phyloP scores from a whole-genome alignment of 2,113 vertebrate genomes.

The Alectura lathami region DNA sequence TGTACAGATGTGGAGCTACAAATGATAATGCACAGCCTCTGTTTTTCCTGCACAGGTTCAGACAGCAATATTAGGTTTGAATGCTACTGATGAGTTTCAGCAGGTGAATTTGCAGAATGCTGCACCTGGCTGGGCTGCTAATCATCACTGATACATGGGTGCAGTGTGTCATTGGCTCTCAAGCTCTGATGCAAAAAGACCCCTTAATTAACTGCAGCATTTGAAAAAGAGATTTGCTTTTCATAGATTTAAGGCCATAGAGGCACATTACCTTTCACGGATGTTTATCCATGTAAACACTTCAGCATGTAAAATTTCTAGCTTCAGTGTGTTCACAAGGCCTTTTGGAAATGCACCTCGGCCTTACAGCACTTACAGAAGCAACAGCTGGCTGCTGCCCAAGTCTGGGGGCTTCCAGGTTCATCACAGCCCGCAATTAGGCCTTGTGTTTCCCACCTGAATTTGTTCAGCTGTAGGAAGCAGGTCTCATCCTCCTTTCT shows the following conservation, averaged over 20 bases:
- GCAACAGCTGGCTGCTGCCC: neutral
- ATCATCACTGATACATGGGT: neutral
- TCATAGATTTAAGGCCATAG: neutral
- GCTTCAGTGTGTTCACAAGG: neutral
- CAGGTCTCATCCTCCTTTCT: neutral
- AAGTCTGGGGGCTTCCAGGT: neutral
- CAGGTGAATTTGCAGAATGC: neutral
- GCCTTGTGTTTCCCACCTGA: neutral
- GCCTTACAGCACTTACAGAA: neutral
- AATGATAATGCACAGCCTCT: neutral
- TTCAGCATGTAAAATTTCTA: neutral
- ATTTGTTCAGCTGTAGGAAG: neutral
- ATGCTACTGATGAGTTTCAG: neutral
- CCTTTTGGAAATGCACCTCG: neutral
- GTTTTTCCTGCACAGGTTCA: neutral
- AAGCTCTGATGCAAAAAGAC: fast-evolving
- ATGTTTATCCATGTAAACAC: neutral
- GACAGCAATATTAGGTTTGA: neutral
- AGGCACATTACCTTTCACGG: neutral
- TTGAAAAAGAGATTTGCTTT: neutral
- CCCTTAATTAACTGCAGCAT: neutral
- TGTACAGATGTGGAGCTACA: neutral
- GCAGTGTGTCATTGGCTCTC: neutral
- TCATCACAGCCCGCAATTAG: too few species aligned
- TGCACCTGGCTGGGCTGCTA: neutral